Conservation (phyloP, 2,113 vertebrate species). For the Stegostoma tigrinum region DNA sequence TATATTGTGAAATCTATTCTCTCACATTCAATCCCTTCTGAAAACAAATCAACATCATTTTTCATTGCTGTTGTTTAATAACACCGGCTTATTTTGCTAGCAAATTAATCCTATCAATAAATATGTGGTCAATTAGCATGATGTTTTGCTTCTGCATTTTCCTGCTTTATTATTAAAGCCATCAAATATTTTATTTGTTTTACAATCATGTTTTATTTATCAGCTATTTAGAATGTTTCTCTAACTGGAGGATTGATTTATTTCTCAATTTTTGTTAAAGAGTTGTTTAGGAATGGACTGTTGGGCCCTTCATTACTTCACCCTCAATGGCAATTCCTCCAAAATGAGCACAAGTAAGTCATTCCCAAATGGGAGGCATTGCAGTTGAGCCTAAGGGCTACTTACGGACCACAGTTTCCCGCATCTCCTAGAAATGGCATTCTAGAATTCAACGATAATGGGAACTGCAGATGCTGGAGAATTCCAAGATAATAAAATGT, state of each 20-base stretch:
- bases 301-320: not conserved
- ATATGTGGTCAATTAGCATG: not conserved
- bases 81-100: not conserved
- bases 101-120: conserved; percentile 24
- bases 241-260: not conserved
- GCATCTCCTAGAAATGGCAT: not conserved
- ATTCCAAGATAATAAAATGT: too few relatives aligned
- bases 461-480: too few relatives aligned
- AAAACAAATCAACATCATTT: not conserved
- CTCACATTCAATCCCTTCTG: not conserved
- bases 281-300: not conserved
- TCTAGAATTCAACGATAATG: not conserved
- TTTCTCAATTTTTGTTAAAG: not conserved
- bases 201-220: conserved; percentile 10
- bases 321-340: not conserved
- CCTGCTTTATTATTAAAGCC: not conserved
- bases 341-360: not conserved
- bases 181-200: conserved; percentile 3
- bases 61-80: conserved; percentile 20
- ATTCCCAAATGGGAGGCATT: not conserved
- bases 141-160: conserved; percentile 21
- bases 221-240: not conserved
- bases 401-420: not conserved
- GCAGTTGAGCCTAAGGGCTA: not conserved
- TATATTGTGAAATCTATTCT: not conserved